Evolutionary conservation across 2,113 vertebrate genomes (phyloP), one percentile per base, ranked within the genome.

Genomic region (Actenoides lindsayi): DNA sequence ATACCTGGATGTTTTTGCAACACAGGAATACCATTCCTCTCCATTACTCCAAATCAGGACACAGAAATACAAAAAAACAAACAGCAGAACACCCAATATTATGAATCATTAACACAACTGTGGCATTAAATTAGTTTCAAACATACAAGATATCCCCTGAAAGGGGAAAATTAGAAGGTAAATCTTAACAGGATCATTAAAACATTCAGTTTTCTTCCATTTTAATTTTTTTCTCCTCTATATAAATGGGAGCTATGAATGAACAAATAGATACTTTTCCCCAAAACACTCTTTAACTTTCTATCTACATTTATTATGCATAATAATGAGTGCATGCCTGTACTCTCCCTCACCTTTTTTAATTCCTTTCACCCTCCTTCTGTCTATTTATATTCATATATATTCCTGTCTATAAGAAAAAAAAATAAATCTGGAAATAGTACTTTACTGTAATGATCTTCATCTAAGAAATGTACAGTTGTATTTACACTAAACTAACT

Each of bases 341-440:
- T 48, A 48, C 6, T 63, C 10, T 53, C 10, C 14, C 3, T 71
- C 9, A 78, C 77, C 20, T 64, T 76, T 51, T 50, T 10, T 2
- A 42, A 13, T 44, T 71, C 27, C 20, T 75, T 27, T 17, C 4
- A 16, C 4, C 5, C 20, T 16, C 6, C 8, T 30, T 65, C 11
- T 62, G 4, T 16, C 56, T 60, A 12, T 87, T 96, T 97, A 96
- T 96, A 90, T 81, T 97, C 60, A 87, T 93, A 96, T 37, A 37
- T 94, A 90, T 92, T 97, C 63, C 68, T 98, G 67, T 84, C 75
- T 86, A 76, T 93, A 97, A 48, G n/a, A 81, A 95, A 95, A 94
- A 89, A 92, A 93, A 89, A 95, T 92, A 89, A 89, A 48, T 41
- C 50, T 77, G 56, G 65, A 96, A 93, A 67, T 14, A 90, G 28